Base-by-base conservation (phyloP, 2,797 vertebrate species). In the Sebastiscus tertius region DNA sequence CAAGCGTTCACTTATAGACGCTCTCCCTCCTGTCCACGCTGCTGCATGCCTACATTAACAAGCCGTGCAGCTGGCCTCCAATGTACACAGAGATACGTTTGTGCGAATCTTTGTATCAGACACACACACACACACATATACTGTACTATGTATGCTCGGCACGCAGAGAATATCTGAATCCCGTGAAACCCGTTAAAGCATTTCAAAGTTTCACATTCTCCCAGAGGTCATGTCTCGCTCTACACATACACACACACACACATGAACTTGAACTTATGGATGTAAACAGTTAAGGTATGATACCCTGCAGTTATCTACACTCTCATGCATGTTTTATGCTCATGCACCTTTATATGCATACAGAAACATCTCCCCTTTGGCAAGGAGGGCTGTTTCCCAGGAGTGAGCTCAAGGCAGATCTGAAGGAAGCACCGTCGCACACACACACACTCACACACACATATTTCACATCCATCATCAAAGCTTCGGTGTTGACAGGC, bases 401-500 rank as follows among this genome's bases (percentile, higher is more conserved):
- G 79, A 89, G 77, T 76, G 75, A 87, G 79, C 65, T 74, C 29
- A 31, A 78, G 65, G 72, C 76, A 72, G 31, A 67, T 81, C 52
- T 66, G 55, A 84, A 78, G 75, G 46, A 80, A 66, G n/a, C 29
- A 83, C 24, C 75, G 54, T 61, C 73, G 67, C 66, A 68, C 65
- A 79, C 67, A 72, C 54, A 62, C 67, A 72, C 54, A 62, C 24
- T 63, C 31, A 27, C 27, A 59, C 31, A 67, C 49, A 72, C 29
- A 5, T 11, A 5, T 11, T 60, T 59, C 78, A 59, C 83, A 90
- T 87, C 78, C 79, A 87, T 89, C 91, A 85, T 87, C 87, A 87
- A 86, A 90, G 85, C 87, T 52, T 82, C 70, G 34, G 49, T 31
- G 71, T 70, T 88, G 87, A 90, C 90, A 90, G 87, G 78, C 81